Evolutionary conservation across 2,113 vertebrate genomes (phyloP).

Genomic region (Shinisaurus crocodilurus): DNA sequence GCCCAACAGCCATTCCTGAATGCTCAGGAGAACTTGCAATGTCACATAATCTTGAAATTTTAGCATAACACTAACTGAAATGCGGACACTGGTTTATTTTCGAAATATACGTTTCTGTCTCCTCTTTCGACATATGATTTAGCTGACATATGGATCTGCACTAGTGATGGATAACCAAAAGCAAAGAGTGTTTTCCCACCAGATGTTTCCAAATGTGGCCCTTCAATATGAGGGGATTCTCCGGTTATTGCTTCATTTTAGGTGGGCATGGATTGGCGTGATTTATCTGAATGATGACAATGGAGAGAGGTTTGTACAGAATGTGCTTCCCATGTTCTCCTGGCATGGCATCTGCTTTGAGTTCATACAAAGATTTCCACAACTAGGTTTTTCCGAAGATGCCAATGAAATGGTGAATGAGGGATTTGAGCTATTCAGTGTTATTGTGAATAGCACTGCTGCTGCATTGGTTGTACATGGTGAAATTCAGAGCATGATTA

Average conservation of each 20-base stretch:
- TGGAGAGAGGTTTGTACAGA: not conserved
- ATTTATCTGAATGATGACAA: not conserved
- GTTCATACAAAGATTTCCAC: not conserved
- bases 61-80: not conserved
- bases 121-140: not conserved
- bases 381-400: not conserved
- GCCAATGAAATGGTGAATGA: not conserved
- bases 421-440: not conserved
- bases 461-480: not conserved
- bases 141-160: not conserved
- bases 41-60: no score
- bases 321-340: not conserved
- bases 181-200: not conserved
- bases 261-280: constrained; percentile 12
- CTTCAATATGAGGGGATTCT: constrained; percentile 1
- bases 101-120: not conserved
- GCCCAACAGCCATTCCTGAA: no score
- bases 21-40: no score
- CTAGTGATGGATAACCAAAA: not conserved
- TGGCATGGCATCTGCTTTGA: constrained; percentile 4
- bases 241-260: not conserved
- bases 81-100: not conserved
- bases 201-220: not conserved
- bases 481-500: not conserved
- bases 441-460: not conserved